Evolutionary conservation across 2,797 vertebrate genomes (phyloP), one percentile per base, ranked within the genome.

Genomic region (Ptychobarbus kaznakovi): DNA sequence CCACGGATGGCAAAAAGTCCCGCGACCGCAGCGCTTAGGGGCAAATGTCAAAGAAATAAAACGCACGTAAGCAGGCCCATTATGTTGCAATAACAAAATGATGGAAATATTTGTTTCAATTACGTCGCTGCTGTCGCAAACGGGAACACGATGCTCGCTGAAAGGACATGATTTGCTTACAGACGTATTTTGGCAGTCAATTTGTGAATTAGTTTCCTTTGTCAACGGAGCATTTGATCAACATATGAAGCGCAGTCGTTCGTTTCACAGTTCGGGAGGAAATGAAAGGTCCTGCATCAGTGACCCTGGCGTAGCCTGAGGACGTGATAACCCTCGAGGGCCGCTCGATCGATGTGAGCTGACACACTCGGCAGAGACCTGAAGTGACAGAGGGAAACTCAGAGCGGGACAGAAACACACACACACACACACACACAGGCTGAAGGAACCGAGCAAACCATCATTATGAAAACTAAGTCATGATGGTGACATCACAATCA

Each of bases 11-110:
- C 82, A 78, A 88, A 80, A 83, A 51, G 63, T 58, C 85, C 8
- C 7, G 66, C 10, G 38, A 65, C 88, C 49, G 72, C 76, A 75
- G 78, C 79, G 68, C 44, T 53, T 38, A 22, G 69, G 83, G 86
- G 42, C 86, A 90, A 86, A 91, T 86, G 90, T 92, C 91, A 84
- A 79, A 51, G 42, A 80, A 70, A 87, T 56, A 78, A 89, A 91
- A 82, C 66, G 88, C 78, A 53, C 51, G 56, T 82, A 53, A 46
- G 80, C 87, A 91, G 81, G 4, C 81, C 90, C 86, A 86, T 90
- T 88, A 90, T 85, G 83, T 82, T 75, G 44, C 69, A 78, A 87
- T 88, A 87, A 88, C 74, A 76, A 66, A 72, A 82, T 56, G 70
- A 83, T 63, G 51, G 68, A 88, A 81, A 86, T 87, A 82, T 90